phyloP scores from a whole-genome alignment of 2,797 vertebrate species.

The Notoglanidium macrostoma region DNA sequence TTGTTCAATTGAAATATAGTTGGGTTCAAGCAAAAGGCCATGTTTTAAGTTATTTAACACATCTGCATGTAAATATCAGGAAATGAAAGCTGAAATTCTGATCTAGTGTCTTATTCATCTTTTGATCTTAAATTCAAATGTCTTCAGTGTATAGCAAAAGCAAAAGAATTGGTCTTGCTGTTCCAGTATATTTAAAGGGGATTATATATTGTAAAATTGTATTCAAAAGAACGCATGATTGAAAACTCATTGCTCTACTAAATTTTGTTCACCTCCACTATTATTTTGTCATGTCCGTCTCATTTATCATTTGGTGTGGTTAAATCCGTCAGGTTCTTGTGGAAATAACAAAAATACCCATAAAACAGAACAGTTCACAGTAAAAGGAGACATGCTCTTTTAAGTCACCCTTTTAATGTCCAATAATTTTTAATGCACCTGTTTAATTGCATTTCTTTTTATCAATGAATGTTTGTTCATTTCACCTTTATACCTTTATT shows the following conservation, averaged over 20 bases:
- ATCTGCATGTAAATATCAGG: too few species aligned
- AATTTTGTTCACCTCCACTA: neutral
- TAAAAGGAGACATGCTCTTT: neutral
- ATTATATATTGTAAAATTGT: neutral
- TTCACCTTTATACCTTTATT: neutral
- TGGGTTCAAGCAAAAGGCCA: neutral
- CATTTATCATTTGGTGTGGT: neutral
- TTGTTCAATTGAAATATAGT: neutral
- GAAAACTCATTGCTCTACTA: neutral
- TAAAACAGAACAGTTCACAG: neutral
- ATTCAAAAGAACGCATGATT: neutral
- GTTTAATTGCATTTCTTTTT: neutral
- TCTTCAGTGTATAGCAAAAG: neutral
- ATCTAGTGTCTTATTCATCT: neutral
- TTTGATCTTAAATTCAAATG: neutral
- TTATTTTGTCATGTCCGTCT: neutral
- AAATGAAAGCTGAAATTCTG: neutral
- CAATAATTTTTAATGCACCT: neutral
- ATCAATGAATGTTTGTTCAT: neutral
- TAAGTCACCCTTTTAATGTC: neutral
- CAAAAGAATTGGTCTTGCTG: neutral
- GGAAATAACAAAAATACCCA: neutral
- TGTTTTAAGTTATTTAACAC: neutral
- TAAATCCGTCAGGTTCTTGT: neutral
- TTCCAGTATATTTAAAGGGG: neutral